Conservation (phyloP, 2,888 invertebrate species). For the Aleiodes testaceus region DNA sequence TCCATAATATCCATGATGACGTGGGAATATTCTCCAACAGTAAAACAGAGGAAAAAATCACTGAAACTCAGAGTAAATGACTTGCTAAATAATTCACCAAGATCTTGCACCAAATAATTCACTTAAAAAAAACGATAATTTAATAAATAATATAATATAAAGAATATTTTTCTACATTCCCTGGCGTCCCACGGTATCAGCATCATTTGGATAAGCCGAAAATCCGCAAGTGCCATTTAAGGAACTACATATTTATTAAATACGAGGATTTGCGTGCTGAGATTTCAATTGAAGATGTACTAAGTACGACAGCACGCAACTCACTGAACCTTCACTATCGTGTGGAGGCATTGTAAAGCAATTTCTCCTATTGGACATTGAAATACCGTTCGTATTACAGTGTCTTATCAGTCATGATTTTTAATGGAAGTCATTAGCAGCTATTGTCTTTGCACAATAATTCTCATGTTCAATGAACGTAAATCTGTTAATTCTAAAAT, state of each 20-base stretch:
- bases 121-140: too few species aligned
- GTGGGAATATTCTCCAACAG: slow-evolving; percentile 48
- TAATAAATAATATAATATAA: too few species aligned
- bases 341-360: too few species aligned
- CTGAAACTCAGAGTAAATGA: not conserved
- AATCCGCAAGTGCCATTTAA: slow-evolving; percentile 49
- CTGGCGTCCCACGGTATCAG: slow-evolving; percentile 46
- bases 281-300: not conserved
- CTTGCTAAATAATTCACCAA: too few species aligned
- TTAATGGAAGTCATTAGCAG: too few species aligned
- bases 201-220: slow-evolving; percentile 44
- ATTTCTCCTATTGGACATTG: too few species aligned
- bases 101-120: too few species aligned
- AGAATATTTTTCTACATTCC: not conserved
- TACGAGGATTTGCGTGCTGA: slow-evolving; percentile 2
- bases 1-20: slow-evolving; percentile 61
- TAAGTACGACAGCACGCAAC: slow-evolving; percentile 18
- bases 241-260: slow-evolving; percentile 49
- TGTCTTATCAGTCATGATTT: too few species aligned
- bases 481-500: too few species aligned
- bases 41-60: not conserved
- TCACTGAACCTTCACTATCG: not conserved
- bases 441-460: too few species aligned
- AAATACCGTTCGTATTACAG: too few species aligned
- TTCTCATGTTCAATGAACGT: too few species aligned